Base-by-base conservation (phyloP, 2,113 vertebrate genomes). In the Pygathrix nemaeus region DNA sequence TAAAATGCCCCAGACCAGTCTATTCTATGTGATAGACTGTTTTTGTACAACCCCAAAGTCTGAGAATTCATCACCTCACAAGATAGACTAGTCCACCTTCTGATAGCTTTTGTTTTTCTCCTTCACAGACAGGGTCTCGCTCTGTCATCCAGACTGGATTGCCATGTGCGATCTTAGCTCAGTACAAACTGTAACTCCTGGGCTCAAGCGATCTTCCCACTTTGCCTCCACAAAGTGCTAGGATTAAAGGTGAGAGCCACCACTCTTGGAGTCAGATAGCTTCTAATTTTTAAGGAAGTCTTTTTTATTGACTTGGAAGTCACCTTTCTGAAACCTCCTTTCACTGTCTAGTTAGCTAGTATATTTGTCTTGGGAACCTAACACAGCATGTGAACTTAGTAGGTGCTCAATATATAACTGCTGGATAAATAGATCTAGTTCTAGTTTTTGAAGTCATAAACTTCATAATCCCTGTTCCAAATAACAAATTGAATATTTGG, bases 1-100 rank as follows among this genome's bases (percentile, higher is more conserved):
- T 48, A 21, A 82, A 30, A 64, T 35, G 4, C 4, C 16, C 18
- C 0, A 43, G 13, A 1, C 0, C 21, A 40, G 32, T 0, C 50
- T 14, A 43, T 8, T 73, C 38, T 72, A 14, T 18, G 23, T 38
- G 32, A 1, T 12, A 20, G 50, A 48, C 2, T 27, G 30, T 20
- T 90, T 76, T 16, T 59, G 45, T 6, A 20, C 1, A 30, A 5
- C 6, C 27, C 16, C 17, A 55, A 38, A 76, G 57, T 66, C 43
- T 64, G 13, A 68, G 43, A 79, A 48, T 2, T 92, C 50, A 64
- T 5, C 10, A 10, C 8, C 16, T 94, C n/a, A 43, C 11, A 68
- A 32, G 48, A 17, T 3, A 81, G n/a, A 27, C 6, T 17, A 32
- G 14, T 14, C 16, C 32, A 52, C 38, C 87, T 66, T 55, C 32